Conservation (phyloP, 2,113 vertebrate species). For the Electrona antarctica region DNA sequence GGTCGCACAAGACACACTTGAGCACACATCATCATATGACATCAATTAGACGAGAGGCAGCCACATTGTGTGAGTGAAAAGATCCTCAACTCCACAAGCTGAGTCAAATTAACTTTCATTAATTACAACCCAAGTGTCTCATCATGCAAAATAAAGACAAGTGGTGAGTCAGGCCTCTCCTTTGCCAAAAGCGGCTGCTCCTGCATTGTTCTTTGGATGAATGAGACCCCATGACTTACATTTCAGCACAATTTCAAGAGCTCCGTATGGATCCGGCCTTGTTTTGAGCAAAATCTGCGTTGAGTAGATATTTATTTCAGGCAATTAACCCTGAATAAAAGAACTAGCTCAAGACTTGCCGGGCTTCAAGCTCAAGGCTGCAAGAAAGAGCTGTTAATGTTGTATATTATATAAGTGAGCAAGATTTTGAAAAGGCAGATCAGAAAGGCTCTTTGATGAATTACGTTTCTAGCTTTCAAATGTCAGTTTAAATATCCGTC, state of each 20-base stretch:
- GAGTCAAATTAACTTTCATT: constrained; percentile 63
- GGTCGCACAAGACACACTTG: constrained; percentile 35
- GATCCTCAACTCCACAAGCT: constrained; percentile 37
- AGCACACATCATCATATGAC: constrained; percentile 39
- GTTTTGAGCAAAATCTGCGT: constrained; percentile 1
- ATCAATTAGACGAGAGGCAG: constrained; percentile 50
- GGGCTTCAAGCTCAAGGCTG: too few relatives aligned
- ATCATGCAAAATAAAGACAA: constrained; percentile 42
- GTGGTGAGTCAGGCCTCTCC: constrained; percentile 12
- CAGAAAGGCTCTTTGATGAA: too few relatives aligned
- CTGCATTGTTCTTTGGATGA: constrained; percentile 31
- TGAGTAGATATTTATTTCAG: constrained; percentile 1
- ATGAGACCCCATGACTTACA: constrained; percentile 39
- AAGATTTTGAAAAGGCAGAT: too few relatives aligned
- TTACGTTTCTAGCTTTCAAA: neutral
- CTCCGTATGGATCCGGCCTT: neutral
- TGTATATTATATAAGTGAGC: too few relatives aligned
- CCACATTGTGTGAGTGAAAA: constrained; percentile 62
- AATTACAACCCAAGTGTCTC: constrained; percentile 47
- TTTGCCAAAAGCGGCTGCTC: constrained; percentile 12
- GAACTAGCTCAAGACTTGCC: neutral
- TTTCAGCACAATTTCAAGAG: constrained; percentile 36
- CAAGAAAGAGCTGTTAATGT: neutral
- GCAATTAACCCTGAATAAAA: neutral
- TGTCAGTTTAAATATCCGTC: constrained; percentile 9